Base-by-base conservation (phyloP, 64 coral and sea anemone species). In the Pocillopora verrucosa region DNA sequence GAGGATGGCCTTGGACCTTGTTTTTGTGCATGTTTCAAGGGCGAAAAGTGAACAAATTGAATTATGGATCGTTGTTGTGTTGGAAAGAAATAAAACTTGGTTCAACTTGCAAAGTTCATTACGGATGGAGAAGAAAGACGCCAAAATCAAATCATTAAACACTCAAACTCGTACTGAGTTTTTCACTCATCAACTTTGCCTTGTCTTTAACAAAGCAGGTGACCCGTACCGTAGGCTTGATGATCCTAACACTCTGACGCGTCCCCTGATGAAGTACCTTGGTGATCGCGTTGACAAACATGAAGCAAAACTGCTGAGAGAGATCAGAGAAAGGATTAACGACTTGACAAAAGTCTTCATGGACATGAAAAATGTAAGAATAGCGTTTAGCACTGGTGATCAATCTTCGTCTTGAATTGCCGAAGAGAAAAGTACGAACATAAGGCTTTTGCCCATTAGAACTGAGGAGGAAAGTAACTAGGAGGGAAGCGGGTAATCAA, bases 271-370 rank as follows among this genome's bases (percentile, higher is more conserved):
- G 68, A 72, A 60, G 15, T 83, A 83, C 9, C 34, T 91, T 16
- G 90, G 80, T 24, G 79, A 91, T 35, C 14, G 61, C 37, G 75
- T 68, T 11, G 75, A 86, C 17, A 76, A 19, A 41, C 80, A 86
- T 5, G 89, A 45, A 38, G 61, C 80, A 56, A 83, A 76, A 34
- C 24, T 91, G 12, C 75, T 91, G 16, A 69, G 34, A 25, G 90
- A 86, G 9, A 91, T 91, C 56, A 86, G 65, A 69, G 22, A 13
- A 72, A 81, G 62, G 70, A 86, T 91, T 64, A 74, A 84, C 56
- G 75, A 73, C 20, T 86, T 91, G 90, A 83, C 90, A 36, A 86
- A 76, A 34, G 59, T 84, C 38, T 78, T 91, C 38, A 13, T 37
- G 19, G 90, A 86, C 73, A 37, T 76, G 16, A 91, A 91, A 67